phyloP scores from a whole-genome alignment of 2,797 vertebrate species.

The Mastacembelus armatus region DNA sequence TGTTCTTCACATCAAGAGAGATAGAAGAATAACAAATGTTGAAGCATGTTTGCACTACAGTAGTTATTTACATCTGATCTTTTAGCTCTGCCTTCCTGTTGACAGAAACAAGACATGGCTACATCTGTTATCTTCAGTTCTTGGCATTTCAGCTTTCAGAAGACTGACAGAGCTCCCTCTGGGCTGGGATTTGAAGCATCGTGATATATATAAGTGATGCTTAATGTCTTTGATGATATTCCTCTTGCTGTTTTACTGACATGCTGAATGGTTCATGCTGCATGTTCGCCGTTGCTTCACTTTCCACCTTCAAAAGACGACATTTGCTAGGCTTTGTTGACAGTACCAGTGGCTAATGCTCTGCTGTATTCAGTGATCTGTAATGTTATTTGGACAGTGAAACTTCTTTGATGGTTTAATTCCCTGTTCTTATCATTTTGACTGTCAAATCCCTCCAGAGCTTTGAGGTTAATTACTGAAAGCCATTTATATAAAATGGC shows the following conservation, averaged over 20 bases:
- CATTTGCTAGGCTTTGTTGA: constrained; percentile 3
- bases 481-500: constrained; percentile 15
- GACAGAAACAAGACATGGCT: constrained; percentile 40
- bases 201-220: constrained; percentile 21
- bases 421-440: constrained; percentile 38
- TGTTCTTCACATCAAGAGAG: constrained; percentile 19
- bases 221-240: constrained; percentile 50
- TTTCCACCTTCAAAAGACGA: constrained; percentile 27
- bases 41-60: constrained; percentile 3
- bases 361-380: constrained; percentile 37
- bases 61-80: constrained; percentile 45
- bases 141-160: constrained; percentile 21
- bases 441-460: constrained; percentile 35
- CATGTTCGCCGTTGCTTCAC: constrained; percentile 47
- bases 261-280: constrained; percentile 12
- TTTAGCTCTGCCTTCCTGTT: constrained; percentile 11
- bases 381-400: constrained; percentile 37
- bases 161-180: constrained; percentile 38
- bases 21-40: constrained; percentile 14
- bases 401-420: constrained; percentile 39
- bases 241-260: constrained; percentile 31
- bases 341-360: constrained; percentile 14
- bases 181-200: constrained; percentile 22
- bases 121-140: constrained; percentile 16
- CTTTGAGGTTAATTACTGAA: constrained; percentile 26